Conservation (phyloP, 2,113 vertebrate species). For the Pristiophorus japonicus region DNA sequence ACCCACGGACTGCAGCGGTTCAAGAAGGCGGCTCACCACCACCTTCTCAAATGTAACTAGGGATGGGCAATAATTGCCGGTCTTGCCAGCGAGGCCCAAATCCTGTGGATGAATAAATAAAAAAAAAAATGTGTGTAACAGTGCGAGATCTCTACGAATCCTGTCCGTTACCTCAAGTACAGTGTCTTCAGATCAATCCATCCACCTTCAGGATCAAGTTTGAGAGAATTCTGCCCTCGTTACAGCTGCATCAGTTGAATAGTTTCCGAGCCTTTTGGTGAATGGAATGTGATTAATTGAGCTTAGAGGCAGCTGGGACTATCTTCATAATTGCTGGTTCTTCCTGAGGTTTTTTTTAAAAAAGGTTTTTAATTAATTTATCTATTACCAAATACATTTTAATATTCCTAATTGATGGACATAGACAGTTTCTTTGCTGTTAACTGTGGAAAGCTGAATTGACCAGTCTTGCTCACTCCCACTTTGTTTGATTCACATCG, state of each 20-base stretch:
- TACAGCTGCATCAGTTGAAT: background rate
- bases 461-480: background rate
- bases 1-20: background rate
- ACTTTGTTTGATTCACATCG: background rate
- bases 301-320: background rate
- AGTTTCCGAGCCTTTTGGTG: background rate
- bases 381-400: slow-evolving; percentile 24
- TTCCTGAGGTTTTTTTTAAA: background rate
- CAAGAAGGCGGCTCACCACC: background rate
- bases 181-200: background rate
- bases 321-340: slow-evolving; percentile 19
- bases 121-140: background rate
- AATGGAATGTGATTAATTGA: slow-evolving; percentile 34
- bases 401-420: background rate
- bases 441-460: background rate
- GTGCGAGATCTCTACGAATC: background rate
- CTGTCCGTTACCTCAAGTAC: background rate
- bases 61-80: background rate
- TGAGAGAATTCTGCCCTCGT: background rate
- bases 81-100: background rate
- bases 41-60: background rate
- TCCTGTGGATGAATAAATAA: background rate
- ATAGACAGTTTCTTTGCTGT: background rate
- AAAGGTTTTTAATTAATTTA: slow-evolving; percentile 37
- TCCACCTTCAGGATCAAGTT: background rate